phyloP scores from a whole-genome alignment of 2,888 invertebrate genomes.

The Napeogenes inachia region DNA sequence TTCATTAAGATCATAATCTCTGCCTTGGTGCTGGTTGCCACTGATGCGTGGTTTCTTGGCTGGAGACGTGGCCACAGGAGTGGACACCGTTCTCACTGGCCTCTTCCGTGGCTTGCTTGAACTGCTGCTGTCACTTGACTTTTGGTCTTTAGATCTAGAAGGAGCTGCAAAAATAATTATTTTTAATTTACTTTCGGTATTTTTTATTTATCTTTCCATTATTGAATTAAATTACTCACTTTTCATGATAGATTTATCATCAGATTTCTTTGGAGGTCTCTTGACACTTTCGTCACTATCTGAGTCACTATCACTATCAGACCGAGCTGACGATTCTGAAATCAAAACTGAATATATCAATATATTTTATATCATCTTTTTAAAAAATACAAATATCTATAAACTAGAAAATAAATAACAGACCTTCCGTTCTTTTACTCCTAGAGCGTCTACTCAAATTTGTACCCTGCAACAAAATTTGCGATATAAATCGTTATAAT shows the following conservation, averaged over 20 bases:
- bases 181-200: too few relatives aligned
- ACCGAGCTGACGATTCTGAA: constrained; percentile 63
- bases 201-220: neutral
- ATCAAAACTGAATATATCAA: constrained; percentile 24
- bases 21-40: constrained; percentile 58
- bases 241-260: constrained; percentile 58
- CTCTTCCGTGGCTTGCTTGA: constrained; percentile 66
- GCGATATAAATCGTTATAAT: constrained; percentile 19
- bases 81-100: constrained; percentile 55
- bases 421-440: constrained; percentile 66
- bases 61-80: constrained; percentile 55
- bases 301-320: constrained; percentile 71
- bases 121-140: constrained; percentile 65
- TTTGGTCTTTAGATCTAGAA: constrained; percentile 58
- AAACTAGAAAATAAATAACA: constrained; percentile 6
- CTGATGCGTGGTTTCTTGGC: constrained; percentile 57
- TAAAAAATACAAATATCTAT: neutral
- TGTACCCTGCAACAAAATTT: constrained; percentile 63
- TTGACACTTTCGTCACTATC: constrained; percentile 73
- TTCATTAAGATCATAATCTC: constrained; percentile 90
- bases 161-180: constrained; percentile 42
- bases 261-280: constrained; percentile 59
- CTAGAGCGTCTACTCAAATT: constrained; percentile 62
- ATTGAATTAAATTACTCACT: constrained; percentile 40
- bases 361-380: constrained; percentile 10